Conservation (phyloP, 2,888 invertebrate genomes). For the Acrocyrtus sp. region DNA sequence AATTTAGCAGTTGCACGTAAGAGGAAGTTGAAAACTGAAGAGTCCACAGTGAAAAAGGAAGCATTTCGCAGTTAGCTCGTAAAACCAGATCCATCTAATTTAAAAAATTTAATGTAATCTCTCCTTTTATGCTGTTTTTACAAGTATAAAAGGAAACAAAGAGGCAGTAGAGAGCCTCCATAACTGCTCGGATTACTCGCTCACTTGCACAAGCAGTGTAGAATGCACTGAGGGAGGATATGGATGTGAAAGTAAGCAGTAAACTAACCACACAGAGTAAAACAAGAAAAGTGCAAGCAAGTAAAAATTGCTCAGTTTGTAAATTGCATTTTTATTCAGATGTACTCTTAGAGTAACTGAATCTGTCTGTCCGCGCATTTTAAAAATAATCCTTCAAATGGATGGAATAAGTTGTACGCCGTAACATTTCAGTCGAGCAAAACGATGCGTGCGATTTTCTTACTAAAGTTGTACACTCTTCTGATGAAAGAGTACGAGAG, state of each 20-base stretch:
- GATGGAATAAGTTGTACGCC: too few relatives aligned
- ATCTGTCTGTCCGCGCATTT: too few relatives aligned
- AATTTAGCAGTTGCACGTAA: slow-evolving; percentile 10
- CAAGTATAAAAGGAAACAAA: slow-evolving; percentile 5
- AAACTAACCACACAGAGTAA: background rate
- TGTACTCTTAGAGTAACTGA: too few relatives aligned
- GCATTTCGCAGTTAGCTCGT: slow-evolving; percentile 19
- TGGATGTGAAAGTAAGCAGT: background rate
- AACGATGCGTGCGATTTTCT: too few relatives aligned
- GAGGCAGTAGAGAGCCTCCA: slow-evolving; percentile 20
- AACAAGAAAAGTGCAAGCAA: background rate
- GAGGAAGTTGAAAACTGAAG: slow-evolving; percentile 4
- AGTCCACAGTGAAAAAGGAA: background rate
- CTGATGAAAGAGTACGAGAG: too few relatives aligned
- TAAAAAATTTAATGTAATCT: slow-evolving; percentile 46
- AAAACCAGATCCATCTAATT: slow-evolving; percentile 46
- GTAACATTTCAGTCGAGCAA: too few relatives aligned
- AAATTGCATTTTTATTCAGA: too few relatives aligned
- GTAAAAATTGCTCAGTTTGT: background rate
- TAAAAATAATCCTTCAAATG: too few relatives aligned
- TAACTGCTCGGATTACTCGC: background rate
- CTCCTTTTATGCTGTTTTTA: slow-evolving; percentile 39
- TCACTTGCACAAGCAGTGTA: background rate
- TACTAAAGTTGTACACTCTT: too few relatives aligned
- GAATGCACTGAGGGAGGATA: background rate